Conservation (phyloP, 2,888 invertebrate genomes). For the Apotomis capreana region DNA sequence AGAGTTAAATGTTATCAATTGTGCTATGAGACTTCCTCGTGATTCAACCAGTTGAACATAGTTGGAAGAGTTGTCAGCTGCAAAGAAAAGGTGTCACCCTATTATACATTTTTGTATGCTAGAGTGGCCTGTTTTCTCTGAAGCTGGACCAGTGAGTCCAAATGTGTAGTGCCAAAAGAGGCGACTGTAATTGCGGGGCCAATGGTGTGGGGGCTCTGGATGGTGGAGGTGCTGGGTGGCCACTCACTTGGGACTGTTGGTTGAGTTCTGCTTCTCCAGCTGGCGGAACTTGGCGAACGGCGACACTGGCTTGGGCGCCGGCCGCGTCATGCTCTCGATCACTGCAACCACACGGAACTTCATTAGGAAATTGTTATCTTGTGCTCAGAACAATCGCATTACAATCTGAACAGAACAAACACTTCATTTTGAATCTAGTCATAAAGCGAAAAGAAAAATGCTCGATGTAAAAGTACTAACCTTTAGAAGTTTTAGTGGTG, state of each 20-base stretch:
- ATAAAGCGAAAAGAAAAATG: too few species aligned
- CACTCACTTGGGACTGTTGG: conserved; percentile 90
- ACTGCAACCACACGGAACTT: conserved; percentile 63
- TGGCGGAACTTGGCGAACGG: conserved; percentile 96
- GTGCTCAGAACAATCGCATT: too few species aligned
- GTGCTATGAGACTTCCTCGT: neutral
- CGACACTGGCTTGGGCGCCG: conserved; percentile 88
- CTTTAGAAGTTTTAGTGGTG: conserved; percentile 85
- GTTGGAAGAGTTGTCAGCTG: neutral
- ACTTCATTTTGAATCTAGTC: too few species aligned
- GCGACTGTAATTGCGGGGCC: neutral
- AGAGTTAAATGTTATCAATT: neutral
- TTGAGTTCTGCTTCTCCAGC: conserved; percentile 93
- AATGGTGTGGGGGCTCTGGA: neutral
- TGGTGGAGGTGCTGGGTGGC: conserved; percentile 4
- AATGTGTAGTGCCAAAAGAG: neutral
- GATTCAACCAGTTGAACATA: neutral
- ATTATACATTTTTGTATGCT: too few species aligned
- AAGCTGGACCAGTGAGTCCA: too few species aligned
- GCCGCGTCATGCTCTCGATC: conserved; percentile 78
- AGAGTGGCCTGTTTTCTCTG: too few species aligned
- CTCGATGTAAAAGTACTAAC: conserved; percentile 55
- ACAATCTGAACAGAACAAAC: too few species aligned
- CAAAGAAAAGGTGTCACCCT: too few species aligned
- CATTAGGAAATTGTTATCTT: neutral